A percentile compares a stretch with the other conserved stretches of the same genome.
These are phyloP conservation scores for Rutpela maculata DNA, from an alignment of 2,888 invertebrate genomes.

Conservation along the genomic window DNA sequence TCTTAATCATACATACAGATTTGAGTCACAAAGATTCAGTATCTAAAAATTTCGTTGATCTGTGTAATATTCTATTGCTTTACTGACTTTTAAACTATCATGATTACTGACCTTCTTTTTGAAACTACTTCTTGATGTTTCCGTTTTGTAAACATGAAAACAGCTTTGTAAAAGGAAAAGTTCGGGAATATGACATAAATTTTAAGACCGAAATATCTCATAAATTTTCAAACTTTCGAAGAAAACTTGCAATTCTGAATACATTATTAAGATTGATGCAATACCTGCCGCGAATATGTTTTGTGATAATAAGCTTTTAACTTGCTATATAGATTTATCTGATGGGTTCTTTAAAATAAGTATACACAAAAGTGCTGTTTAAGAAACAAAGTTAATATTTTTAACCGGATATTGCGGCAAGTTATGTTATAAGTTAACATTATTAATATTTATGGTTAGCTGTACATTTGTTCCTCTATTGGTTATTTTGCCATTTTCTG, in stretches of 20 bases:
- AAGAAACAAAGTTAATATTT: neutral
- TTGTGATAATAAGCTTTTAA: neutral
- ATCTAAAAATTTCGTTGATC: no score
- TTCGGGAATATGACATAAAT: neutral
- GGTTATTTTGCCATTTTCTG: no score
- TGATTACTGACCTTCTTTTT: no score
- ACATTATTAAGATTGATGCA: neutral
- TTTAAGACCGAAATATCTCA: neutral
- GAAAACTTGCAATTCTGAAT: neutral
- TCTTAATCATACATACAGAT: no score
- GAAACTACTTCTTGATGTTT: neutral
- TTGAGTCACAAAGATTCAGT: no score
- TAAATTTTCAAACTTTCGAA: slow-evolving; percentile 4
- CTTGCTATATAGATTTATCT: no score
- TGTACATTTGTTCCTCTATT: no score
- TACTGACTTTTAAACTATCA: no score
- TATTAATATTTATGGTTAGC: no score
- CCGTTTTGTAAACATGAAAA: neutral
- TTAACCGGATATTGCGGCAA: no score
- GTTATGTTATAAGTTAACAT: no score
- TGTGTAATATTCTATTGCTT: no score
- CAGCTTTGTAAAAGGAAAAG: neutral
- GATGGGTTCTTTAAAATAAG: neutral
- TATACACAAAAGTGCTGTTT: neutral
- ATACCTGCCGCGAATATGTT: neutral